These are phyloP conservation scores for Plecotus auritus DNA, from an alignment of 2,113 vertebrate genomes.

Conservation along the genomic window DNA sequence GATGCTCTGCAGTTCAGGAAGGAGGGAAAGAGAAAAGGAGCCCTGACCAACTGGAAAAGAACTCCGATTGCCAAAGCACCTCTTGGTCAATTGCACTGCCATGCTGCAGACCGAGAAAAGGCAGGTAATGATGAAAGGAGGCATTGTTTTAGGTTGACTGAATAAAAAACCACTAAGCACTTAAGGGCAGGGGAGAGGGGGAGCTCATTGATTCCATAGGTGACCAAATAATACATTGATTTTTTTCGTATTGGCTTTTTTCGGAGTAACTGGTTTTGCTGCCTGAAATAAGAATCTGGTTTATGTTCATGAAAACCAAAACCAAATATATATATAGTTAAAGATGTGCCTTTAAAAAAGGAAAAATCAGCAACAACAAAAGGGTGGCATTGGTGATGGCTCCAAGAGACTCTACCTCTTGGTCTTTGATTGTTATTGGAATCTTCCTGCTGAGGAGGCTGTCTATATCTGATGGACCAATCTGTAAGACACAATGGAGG, in stretches of 20 bases:
- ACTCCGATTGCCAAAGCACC: background rate
- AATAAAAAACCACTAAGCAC: background rate
- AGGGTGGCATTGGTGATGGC: background rate
- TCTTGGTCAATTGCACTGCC: background rate
- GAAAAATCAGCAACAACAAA: background rate
- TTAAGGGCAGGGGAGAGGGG: background rate
- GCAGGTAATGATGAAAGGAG: slow-evolving; percentile 2
- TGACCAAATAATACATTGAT: background rate
- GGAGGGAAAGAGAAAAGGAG: background rate
- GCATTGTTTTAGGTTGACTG: background rate
- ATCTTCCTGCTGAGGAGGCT: background rate
- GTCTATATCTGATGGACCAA: background rate
- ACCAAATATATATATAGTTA: background rate
- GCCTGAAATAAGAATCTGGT: slow-evolving; percentile 23
- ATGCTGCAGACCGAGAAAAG: background rate
- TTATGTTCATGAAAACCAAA: background rate
- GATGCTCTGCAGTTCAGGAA: background rate
- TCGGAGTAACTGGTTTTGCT: slow-evolving; percentile 19
- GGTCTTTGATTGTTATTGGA: background rate
- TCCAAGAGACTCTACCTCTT: background rate
- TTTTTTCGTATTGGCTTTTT: background rate
- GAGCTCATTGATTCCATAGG: background rate
- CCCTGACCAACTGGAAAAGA: background rate
- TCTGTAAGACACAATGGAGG: background rate
- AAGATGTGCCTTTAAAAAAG: background rate